Percentiles rank a stretch among this genome's conserved stretches.
Conservation (phyloP, 2,888 invertebrate species). For the Laothoe populi region DNA sequence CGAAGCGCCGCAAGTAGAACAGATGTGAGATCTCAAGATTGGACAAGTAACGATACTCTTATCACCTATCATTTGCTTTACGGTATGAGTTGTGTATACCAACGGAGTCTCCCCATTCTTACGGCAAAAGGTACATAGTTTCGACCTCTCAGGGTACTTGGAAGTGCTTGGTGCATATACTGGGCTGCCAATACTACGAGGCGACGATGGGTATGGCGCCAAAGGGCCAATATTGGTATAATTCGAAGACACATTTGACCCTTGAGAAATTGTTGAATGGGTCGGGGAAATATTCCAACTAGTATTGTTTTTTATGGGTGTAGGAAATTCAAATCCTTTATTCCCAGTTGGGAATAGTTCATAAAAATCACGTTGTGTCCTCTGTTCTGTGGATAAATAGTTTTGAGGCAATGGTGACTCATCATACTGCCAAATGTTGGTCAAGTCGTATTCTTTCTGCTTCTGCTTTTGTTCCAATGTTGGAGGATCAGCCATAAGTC, state of each 20-base stretch:
- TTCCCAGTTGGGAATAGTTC: conserved; percentile 25
- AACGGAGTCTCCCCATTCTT: conserved; percentile 75
- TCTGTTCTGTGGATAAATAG: not conserved
- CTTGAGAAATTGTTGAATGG: conserved; percentile 19
- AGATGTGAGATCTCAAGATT: conserved; percentile 68
- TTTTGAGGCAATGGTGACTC: conserved; percentile 4
- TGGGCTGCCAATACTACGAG: conserved; percentile 27
- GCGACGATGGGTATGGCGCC: conserved; percentile 30
- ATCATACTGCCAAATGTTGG: conserved; percentile 20
- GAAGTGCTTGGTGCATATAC: conserved; percentile 34
- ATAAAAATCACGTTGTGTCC: not conserved
- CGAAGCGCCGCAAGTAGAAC: conserved; percentile 63
- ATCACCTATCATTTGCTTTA: conserved; percentile 62
- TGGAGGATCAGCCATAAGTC: conserved; percentile 52
- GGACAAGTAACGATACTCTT: conserved; percentile 69
- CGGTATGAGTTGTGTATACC: conserved; percentile 67
- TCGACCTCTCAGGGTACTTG: conserved; percentile 37
- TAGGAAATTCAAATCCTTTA: conserved; percentile 7
- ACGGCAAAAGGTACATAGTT: conserved; percentile 71
- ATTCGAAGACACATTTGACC: conserved; percentile 31
- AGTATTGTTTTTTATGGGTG: conserved; percentile 1
- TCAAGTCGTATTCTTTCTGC: conserved; percentile 23
- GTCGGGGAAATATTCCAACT: conserved; percentile 21
- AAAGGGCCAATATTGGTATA: conserved; percentile 34
- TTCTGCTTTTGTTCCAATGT: conserved; percentile 35